Evolutionary conservation across 2,888 invertebrate genomes (phyloP), one percentile per base, ranked within the genome.

Genomic region (Heliconius ethilla): DNA sequence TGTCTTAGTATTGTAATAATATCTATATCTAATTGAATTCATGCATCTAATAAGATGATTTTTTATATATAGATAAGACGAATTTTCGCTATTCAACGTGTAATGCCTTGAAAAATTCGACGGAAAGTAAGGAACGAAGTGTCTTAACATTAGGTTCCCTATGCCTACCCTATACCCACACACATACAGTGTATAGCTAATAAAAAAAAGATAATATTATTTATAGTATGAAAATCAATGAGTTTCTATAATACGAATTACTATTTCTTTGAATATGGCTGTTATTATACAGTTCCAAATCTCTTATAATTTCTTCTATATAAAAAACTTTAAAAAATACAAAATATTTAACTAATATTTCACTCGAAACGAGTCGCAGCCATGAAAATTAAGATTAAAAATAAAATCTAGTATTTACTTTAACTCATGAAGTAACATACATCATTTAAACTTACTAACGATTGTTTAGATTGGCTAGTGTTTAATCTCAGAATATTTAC

Each of bases 381-480:
- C 33, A 74, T 59, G 66, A 45, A 75, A 65, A 77, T 37, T 74
- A 78, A 80, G 74, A 77, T 78, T 59, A 29, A 66, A 27, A 62
- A 59, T 55, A 65, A 45, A 63, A 75, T 40, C 27, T 78, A 72
- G 66, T 77, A 76, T 69, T 76, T 80, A 77, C 75, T 27, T 78
- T 45, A 70, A 67, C 70, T 65, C 72, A 76, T 78, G 73, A 81
- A 82, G 80, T 82, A 79, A 80, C 78, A 79, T 77, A 69, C 70
- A 76, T 77, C 78, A 82, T 85, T 87, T 85, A 86, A 87, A 86
- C 86, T 88, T 87, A 86, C 83, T 84, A 83, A 83, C 85, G 83
- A 84, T 85, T 88, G 87, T 89, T 88, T 86, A 86, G 84, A 85
- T 83, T 83, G 83, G 84, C 84, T 79, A 79, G 83, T 83, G 83